Conservation (phyloP, 1,140 invertebrate species). For the Drosophila insularis region DNA sequence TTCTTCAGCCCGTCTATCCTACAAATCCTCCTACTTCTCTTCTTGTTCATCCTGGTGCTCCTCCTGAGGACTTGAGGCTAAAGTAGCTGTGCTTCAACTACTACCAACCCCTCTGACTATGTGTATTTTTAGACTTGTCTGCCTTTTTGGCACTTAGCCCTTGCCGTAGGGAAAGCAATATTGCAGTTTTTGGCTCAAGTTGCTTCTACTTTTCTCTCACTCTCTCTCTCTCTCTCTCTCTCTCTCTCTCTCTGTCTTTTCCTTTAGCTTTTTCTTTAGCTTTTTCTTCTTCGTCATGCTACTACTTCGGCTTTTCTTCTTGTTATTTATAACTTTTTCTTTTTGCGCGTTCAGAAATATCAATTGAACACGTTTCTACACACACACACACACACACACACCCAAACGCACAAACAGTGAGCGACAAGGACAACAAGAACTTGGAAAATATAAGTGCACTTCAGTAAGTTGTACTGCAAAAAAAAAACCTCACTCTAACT, state of each 20-base stretch:
- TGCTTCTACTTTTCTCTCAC: slow-evolving; percentile 15
- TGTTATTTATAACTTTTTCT: slow-evolving; percentile 79
- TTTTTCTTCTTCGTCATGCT: slow-evolving; percentile 1
- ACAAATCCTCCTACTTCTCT: not conserved
- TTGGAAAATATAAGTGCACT: slow-evolving; percentile 60
- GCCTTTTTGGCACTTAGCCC: slow-evolving; percentile 51
- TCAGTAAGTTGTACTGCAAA: slow-evolving; percentile 30
- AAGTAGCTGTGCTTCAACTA: slow-evolving; percentile 39
- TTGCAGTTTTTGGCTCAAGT: slow-evolving; percentile 70
- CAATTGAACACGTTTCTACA: slow-evolving; percentile 81
- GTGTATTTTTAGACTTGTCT: slow-evolving; percentile 69
- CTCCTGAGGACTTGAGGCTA: slow-evolving; percentile 36
- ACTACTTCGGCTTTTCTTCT: slow-evolving; percentile 34
- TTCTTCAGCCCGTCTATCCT: slow-evolving; percentile 45
- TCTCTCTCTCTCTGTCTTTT: no score
- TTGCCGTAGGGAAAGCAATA: slow-evolving; percentile 50
- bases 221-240: no score
- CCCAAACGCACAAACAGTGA: slow-evolving; percentile 28
- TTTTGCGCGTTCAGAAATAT: slow-evolving; percentile 77
- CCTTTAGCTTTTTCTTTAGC: slow-evolving; percentile 13
- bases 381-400: slow-evolving; percentile 29
- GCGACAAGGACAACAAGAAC: not conserved
- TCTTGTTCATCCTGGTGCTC: not conserved
- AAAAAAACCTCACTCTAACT: not conserved
- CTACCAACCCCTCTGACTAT: slow-evolving; percentile 9